Percentiles rank a stretch among this genome's conserved stretches.
These are phyloP conservation scores for Tenthredo distinguenda DNA, from an alignment of 2,888 invertebrate species.

Conservation along the genomic window DNA sequence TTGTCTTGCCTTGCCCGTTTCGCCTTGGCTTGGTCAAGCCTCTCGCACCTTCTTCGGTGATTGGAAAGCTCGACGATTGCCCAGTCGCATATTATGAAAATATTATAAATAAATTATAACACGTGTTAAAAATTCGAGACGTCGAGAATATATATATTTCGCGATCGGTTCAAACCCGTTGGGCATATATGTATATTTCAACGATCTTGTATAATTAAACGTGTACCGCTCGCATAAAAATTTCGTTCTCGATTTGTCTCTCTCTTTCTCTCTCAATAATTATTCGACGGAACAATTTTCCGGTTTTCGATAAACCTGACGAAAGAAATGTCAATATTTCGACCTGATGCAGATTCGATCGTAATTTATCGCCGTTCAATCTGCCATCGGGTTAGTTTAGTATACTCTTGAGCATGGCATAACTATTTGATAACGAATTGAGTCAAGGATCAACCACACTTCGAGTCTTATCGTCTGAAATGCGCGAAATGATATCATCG, in stretches of 20 bases:
- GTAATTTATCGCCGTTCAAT: neutral
- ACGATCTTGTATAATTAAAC: neutral
- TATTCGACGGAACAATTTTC: neutral
- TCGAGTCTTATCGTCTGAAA: neutral
- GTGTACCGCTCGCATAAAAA: neutral
- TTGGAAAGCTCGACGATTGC: slow-evolving; percentile 31
- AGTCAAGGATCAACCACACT: neutral
- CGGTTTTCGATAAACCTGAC: neutral
- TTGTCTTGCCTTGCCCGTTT: slow-evolving; percentile 26
- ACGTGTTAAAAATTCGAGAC: neutral
- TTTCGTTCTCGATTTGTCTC: neutral
- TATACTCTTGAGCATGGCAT: neutral
- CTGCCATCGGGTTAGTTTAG: neutral
- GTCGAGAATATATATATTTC: neutral
- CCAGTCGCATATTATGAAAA: neutral
- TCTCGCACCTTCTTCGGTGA: slow-evolving; percentile 43
- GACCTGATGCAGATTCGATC: neutral
- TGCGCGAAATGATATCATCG: slow-evolving; percentile 8
- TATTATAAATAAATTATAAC: too few relatives aligned
- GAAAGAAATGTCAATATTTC: neutral
- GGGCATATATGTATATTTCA: neutral
- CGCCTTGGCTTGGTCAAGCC: slow-evolving; percentile 33
- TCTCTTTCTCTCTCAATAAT: neutral
- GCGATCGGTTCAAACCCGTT: neutral
- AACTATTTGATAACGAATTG: slow-evolving; percentile 3